phyloP scores from a whole-genome alignment of 2,113 vertebrate genomes.

The Burhinus bistriatus region DNA sequence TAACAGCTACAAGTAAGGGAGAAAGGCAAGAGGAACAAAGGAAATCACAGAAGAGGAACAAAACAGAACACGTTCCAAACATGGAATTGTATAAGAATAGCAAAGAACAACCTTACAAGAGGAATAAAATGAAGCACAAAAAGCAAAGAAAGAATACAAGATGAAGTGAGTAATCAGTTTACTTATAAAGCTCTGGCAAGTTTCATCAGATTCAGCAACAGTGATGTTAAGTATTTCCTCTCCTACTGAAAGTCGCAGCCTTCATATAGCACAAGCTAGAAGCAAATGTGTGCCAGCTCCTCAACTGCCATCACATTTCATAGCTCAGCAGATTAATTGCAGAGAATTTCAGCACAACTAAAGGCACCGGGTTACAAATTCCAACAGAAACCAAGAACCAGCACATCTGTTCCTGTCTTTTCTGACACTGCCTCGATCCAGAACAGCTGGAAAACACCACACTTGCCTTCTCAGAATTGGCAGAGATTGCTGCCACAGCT shows the following conservation, averaged over 20 bases:
- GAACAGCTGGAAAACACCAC: neutral
- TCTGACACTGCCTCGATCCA: neutral
- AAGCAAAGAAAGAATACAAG: neutral
- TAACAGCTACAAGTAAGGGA: neutral
- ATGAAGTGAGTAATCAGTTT: neutral
- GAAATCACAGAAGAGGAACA: neutral
- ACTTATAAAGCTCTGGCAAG: neutral
- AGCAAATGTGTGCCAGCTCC: neutral
- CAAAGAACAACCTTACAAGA: neutral
- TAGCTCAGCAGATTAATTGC: neutral
- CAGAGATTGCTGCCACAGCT: neutral
- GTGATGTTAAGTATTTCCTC: neutral
- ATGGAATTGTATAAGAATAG: neutral
- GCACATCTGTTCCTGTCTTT: neutral
- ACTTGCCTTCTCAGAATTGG: neutral
- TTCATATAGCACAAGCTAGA: fast-evolving
- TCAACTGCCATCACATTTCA: neutral
- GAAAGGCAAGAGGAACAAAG: neutral
- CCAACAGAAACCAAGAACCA: neutral
- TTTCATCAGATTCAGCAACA: neutral
- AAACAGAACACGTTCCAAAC: neutral
- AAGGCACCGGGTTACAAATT: neutral
- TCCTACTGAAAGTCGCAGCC: neutral
- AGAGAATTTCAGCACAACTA: neutral
- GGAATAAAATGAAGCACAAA: neutral